These are phyloP conservation scores for Agelas oroides DNA, from an alignment of 37 sponge, comb jelly and placozoan species.

Conservation along the genomic window DNA sequence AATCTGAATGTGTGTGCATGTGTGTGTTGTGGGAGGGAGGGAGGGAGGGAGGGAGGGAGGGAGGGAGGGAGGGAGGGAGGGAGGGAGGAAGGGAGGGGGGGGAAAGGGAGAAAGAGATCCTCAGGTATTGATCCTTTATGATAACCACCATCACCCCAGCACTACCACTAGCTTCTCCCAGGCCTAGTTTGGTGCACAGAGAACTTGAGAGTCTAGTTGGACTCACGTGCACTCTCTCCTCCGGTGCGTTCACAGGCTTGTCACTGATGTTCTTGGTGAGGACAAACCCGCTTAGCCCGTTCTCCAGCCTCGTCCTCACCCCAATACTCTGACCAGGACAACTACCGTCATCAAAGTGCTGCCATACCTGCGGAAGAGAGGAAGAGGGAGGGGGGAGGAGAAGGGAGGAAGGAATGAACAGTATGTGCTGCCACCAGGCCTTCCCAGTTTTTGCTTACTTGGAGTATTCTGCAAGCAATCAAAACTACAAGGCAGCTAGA, in stretches of 20 bases:
- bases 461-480: too few species aligned
- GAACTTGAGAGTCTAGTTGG: background rate
- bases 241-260: slow-evolving; percentile 73
- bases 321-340: slow-evolving; percentile 98
- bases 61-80: too few species aligned
- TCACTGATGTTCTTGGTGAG: slow-evolving; percentile 94
- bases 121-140: too few species aligned
- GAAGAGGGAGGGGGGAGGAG: background rate
- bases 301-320: slow-evolving; percentile 85
- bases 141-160: too few species aligned
- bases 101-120: background rate
- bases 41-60: background rate
- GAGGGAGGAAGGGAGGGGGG: background rate
- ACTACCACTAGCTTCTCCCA: too few species aligned
- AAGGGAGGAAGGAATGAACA: too few species aligned
- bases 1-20: slow-evolving; percentile 42
- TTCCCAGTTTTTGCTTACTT: too few species aligned
- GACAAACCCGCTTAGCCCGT: slow-evolving; percentile 94
- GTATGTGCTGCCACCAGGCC: too few species aligned
- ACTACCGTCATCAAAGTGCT: slow-evolving; percentile 92
- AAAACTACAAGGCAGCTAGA: too few species aligned
- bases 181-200: too few species aligned
- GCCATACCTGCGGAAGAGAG: slow-evolving; percentile 81
- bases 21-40: too few species aligned
- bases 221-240: slow-evolving; percentile 89